Conservation (phyloP, 2,113 vertebrate genomes). For the Lonchura striata region DNA sequence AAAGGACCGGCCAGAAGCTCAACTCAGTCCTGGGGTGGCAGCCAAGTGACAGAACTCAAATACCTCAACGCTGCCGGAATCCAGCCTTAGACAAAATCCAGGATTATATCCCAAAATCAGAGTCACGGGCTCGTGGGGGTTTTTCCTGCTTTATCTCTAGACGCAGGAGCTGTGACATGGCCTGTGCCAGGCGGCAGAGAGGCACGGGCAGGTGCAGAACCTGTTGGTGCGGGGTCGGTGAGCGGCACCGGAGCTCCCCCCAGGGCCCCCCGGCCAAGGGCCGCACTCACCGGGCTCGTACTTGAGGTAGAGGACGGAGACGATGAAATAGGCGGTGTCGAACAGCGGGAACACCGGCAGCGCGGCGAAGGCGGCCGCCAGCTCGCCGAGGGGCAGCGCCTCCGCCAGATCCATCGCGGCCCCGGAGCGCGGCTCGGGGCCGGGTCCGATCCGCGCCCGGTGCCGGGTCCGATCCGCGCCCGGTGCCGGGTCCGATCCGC, state of each 20-base stretch:
- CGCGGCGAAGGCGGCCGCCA: conserved; percentile 87
- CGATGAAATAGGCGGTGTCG: conserved; percentile 94
- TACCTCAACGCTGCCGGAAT: fast-evolving
- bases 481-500: no score
- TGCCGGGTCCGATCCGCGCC: no score
- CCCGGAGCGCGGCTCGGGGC: fast-evolving
- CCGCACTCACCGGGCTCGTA: conserved; percentile 90
- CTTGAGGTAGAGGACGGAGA: conserved; percentile 96
- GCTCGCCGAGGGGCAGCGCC: conserved; percentile 85
- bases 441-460: background rate
- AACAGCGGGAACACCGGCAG: conserved; percentile 94
- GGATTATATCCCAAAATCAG: background rate
- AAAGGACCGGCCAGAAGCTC: background rate
- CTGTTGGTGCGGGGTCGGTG: background rate
- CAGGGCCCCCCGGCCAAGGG: background rate
- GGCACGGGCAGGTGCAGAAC: background rate
- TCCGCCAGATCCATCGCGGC: conserved; percentile 85
- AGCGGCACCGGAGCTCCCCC: background rate
- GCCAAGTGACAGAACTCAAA: background rate
- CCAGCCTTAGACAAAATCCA: background rate
- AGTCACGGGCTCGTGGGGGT: background rate
- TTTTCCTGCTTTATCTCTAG: fast-evolving
- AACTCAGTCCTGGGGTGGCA: fast-evolving
- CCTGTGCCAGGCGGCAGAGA: background rate
- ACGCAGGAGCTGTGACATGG: fast-evolving